Base-by-base conservation (phyloP, 2,888 invertebrate species). In the Azorinus chamasolen region DNA sequence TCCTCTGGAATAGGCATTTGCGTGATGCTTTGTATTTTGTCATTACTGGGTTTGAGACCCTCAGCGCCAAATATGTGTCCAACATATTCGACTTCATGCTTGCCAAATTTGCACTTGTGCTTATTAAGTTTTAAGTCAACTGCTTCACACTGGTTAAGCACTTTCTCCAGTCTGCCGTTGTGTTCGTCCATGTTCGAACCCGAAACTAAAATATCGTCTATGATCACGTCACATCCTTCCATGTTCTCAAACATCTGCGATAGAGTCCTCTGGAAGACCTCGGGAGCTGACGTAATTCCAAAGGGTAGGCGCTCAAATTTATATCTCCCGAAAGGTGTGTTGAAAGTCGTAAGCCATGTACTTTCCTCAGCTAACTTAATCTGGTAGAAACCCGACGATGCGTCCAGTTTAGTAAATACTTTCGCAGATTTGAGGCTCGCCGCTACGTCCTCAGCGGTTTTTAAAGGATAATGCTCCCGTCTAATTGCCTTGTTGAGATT, bases 361-460 rank as follows among this genome's bases (percentile, higher is more conserved):
- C 62, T 65, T 8, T 57, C 20, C 16, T 58, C 54, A 12, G 53
- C 54, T 1, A 88, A 48, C 24, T 65, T 72, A 3, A 82, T 53
- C 10, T 79, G 51, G 80, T 83, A 87, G 46, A 79, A 86, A 0
- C 85, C 85, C n/a, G 59, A 54, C n/a, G 62, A 32, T 2, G 76
- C 63, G 54, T 85, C 83, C 6, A 82, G 25, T 20, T 71, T 75
- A 10, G 79, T 75, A 51, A 87, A 87, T 2, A 51, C 39, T 27
- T 39, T 76, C 1, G 77, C 75, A 12, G 71, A 72, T 5, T 39
- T 46, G 8, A 84, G 64, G 10, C 63, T 48, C 1, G 80, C 70
- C 0, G 69, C 25, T 14, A 87, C 58, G 27, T 87, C 83, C 12
- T 83, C 82, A 12, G 80, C 10, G 0, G 83, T 83, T 24, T 51